Conservation (phyloP, 1,140 invertebrate genomes). For the Belonocnema kinseyi region DNA sequence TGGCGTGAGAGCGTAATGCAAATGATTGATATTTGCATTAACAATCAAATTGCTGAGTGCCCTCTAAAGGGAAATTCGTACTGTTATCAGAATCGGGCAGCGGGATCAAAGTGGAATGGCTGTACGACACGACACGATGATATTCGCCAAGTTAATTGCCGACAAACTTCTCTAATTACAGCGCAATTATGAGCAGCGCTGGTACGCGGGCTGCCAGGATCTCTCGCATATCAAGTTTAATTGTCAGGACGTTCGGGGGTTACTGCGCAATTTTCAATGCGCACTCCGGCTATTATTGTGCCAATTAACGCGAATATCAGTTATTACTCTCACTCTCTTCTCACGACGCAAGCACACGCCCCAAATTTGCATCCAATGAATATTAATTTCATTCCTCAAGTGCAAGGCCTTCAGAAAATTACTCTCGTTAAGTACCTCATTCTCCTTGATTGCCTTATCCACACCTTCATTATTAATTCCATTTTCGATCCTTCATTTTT, state of each 20-base stretch:
- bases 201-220: slow-evolving; percentile 49
- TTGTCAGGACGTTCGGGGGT: slow-evolving; percentile 47
- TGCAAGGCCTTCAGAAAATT: not conserved
- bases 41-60: not conserved
- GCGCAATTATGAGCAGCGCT: slow-evolving; percentile 62
- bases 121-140: slow-evolving; percentile 41
- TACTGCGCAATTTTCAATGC: slow-evolving; percentile 36
- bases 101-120: slow-evolving; percentile 28
- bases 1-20: slow-evolving; percentile 26
- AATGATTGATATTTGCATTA: slow-evolving; percentile 1
- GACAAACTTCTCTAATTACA: slow-evolving; percentile 72
- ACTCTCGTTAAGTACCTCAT: slow-evolving; percentile 35
- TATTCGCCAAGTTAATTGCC: slow-evolving; percentile 69
- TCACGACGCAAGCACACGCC: slow-evolving; percentile 57
- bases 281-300: slow-evolving; percentile 58
- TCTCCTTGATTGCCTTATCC: not conserved
- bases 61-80: slow-evolving; percentile 25
- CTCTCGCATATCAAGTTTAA: slow-evolving; percentile 53
- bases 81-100: slow-evolving; percentile 26
- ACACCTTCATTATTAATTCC: not conserved
- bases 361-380: slow-evolving; percentile 68
- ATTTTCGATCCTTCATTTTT: not conserved
- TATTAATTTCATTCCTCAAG: slow-evolving; percentile 55
- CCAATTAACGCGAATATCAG: slow-evolving; percentile 71
- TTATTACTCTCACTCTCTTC: slow-evolving; percentile 71